Evolutionary conservation across 30 jellyfish, hydroid and myxozoan species (phyloP).

Genomic region (Aurelia aurita): DNA sequence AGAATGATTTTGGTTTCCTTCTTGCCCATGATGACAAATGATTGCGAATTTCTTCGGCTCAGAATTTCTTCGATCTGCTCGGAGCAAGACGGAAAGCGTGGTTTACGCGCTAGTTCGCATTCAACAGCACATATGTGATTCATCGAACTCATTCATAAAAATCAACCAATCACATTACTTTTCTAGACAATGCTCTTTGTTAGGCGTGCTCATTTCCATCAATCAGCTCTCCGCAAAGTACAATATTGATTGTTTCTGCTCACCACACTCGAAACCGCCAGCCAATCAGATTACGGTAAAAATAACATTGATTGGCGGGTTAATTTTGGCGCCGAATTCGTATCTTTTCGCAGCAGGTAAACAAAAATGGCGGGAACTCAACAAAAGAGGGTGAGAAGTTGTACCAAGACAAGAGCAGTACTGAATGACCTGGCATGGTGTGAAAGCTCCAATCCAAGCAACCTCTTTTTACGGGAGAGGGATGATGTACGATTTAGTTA

Average conservation of each 20-base stretch:
- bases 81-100: slow-evolving; percentile 5
- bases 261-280: not conserved
- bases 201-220: not conserved
- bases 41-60: not conserved
- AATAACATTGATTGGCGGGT: not conserved
- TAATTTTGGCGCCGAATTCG: slow-evolving; percentile 54
- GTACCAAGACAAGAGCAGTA: too few species aligned
- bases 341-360: not conserved
- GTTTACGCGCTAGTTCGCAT: slow-evolving; percentile 21
- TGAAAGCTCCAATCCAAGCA: too few species aligned
- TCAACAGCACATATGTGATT: not conserved
- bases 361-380: slow-evolving; percentile 33
- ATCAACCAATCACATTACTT: slow-evolving; percentile 31
- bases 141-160: slow-evolving; percentile 20
- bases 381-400: too few species aligned
- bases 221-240: not conserved
- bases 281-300: slow-evolving; percentile 14
- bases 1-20: slow-evolving; percentile 73
- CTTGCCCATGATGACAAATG: slow-evolving; percentile 59
- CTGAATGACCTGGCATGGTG: too few species aligned
- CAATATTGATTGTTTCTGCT: not conserved
- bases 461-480: too few species aligned
- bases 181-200: not conserved
- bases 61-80: not conserved
- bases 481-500: too few species aligned